These are phyloP conservation scores for Nasua narica DNA, from an alignment of 2,797 vertebrate genomes.

Conservation along the genomic window DNA sequence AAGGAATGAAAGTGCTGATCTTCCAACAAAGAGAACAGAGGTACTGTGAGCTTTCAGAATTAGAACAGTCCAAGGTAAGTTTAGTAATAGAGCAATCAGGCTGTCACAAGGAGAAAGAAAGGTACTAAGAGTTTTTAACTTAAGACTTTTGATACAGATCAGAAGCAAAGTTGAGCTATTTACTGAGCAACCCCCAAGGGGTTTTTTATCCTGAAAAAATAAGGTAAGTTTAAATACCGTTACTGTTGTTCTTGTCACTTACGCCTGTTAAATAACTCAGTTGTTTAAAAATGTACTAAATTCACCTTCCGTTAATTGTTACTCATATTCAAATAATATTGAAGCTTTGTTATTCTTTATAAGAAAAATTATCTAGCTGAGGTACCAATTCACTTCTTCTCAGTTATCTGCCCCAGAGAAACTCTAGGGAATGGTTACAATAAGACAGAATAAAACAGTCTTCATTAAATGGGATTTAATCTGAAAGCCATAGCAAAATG, in stretches of 20 bases:
- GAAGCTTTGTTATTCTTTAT: slow-evolving; percentile 3
- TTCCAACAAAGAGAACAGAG: background rate
- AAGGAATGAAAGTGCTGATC: background rate
- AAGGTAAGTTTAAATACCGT: background rate
- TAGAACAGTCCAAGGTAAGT: background rate
- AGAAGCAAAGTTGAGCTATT: background rate
- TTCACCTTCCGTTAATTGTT: background rate
- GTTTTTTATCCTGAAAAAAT: background rate
- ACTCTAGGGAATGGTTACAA: background rate
- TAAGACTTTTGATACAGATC: background rate
- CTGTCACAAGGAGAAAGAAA: background rate
- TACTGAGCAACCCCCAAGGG: background rate
- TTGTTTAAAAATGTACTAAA: background rate
- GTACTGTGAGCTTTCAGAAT: background rate
- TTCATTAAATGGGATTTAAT: background rate
- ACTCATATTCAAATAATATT: slow-evolving; percentile 9
- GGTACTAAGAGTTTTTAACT: background rate
- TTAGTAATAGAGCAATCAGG: background rate
- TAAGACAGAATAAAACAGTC: background rate
- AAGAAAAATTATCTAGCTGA: slow-evolving; percentile 36
- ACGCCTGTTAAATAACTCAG: background rate
- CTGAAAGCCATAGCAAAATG: background rate
- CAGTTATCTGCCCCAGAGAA: background rate
- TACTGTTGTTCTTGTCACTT: background rate
- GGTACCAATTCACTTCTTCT: background rate